These are phyloP conservation scores for Cyanoramphus novaezelandiae DNA, from an alignment of 2,113 vertebrate species.

Conservation along the genomic window DNA sequence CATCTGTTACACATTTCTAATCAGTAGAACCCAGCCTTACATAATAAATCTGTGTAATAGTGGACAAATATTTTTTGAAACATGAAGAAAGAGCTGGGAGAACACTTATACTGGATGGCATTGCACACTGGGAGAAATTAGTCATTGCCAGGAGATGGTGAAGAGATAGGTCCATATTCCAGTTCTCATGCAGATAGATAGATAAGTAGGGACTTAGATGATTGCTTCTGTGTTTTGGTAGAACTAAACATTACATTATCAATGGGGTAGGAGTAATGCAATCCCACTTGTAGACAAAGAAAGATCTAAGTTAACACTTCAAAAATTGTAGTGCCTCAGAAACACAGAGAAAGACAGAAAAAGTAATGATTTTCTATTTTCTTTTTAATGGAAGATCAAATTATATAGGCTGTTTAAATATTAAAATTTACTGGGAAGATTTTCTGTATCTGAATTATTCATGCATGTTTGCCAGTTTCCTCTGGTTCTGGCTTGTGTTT, in stretches of 20 bases:
- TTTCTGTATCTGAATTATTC: background rate
- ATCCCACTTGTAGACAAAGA: background rate
- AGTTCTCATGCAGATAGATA: background rate
- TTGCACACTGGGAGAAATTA: background rate
- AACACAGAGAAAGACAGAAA: background rate
- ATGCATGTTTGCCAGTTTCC: background rate
- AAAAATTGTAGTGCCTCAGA: background rate
- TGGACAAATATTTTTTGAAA: background rate
- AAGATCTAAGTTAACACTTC: background rate
- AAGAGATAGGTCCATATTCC: background rate
- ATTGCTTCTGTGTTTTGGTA: background rate
- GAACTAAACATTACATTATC: background rate
- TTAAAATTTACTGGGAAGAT: background rate
- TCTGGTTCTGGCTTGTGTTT: background rate
- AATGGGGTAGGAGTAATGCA: background rate
- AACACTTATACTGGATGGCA: background rate
- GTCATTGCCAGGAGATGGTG: background rate
- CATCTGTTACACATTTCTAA: background rate
- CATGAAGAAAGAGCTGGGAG: rapidly evolving
- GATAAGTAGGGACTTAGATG: background rate
- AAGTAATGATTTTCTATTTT: background rate
- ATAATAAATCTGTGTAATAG: background rate
- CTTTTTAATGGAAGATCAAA: background rate
- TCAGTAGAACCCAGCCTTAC: background rate
- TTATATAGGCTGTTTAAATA: background rate